phyloP scores from a whole-genome alignment of 2,888 invertebrate species.

The Drosophila mulleri region DNA sequence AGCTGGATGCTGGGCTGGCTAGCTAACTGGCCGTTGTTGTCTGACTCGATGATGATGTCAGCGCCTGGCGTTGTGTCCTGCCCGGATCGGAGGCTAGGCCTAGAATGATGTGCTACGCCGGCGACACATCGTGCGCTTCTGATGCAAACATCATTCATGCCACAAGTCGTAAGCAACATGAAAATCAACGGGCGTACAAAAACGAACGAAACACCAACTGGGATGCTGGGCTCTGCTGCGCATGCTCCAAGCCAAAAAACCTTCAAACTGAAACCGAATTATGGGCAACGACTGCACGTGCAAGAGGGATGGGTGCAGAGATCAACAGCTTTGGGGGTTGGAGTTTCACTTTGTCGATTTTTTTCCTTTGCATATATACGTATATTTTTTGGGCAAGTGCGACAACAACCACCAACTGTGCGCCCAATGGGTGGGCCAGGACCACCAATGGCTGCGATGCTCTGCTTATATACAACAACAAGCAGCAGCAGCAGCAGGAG shows the following conservation, averaged over 20 bases:
- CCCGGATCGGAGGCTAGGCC: conserved; percentile 86
- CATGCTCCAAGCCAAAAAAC: conserved; percentile 68
- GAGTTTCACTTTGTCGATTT: conserved; percentile 40
- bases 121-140: conserved; percentile 84
- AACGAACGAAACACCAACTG: conserved; percentile 2
- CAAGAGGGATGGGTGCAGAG: conserved; percentile 42
- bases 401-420: conserved; percentile 54
- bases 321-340: conserved; percentile 25
- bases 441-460: conserved; percentile 72
- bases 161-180: conserved; percentile 77
- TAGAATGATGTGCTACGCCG: conserved; percentile 85
- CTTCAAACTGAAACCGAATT: conserved; percentile 40
- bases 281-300: conserved; percentile 27
- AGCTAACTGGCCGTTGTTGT: conserved; percentile 2
- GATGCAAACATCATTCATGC: conserved; percentile 80
- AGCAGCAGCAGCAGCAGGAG: conserved; percentile 31
- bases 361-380: not conserved
- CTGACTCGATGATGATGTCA: conserved; percentile 43
- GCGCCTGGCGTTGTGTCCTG: conserved; percentile 80
- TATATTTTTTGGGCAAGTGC: conserved; percentile 46
- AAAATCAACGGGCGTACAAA: conserved; percentile 61
- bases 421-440: conserved; percentile 70
- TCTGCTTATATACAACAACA: conserved; percentile 67
- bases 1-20: conserved; percentile 8
- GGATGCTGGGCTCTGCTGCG: conserved; percentile 60